These are phyloP conservation scores for Craterocephalus amniculus DNA, from an alignment of 2,797 vertebrate genomes.

Conservation along the genomic window DNA sequence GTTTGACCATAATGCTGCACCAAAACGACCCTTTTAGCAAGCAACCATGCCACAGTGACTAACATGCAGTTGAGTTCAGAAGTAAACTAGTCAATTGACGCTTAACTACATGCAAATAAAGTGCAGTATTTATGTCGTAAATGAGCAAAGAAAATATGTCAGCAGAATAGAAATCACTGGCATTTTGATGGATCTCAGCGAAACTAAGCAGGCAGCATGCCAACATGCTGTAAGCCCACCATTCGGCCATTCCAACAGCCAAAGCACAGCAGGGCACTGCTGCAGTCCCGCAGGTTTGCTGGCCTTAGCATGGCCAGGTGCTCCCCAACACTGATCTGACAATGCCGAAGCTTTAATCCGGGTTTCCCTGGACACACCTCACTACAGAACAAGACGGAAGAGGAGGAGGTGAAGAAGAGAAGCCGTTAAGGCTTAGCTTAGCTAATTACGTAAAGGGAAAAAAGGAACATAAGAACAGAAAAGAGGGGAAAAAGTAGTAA, in stretches of 20 bases:
- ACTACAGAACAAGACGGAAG: slow-evolving; percentile 52
- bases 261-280: slow-evolving; percentile 85
- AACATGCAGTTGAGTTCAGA: slow-evolving; percentile 21
- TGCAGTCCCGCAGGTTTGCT: slow-evolving; percentile 77
- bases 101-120: slow-evolving; percentile 36
- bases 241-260: slow-evolving; percentile 88
- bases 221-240: slow-evolving; percentile 85
- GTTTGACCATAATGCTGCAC: slow-evolving; percentile 10
- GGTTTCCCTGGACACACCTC: slow-evolving; percentile 69
- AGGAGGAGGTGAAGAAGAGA: slow-evolving; percentile 53
- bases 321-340: slow-evolving; percentile 56
- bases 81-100: not conserved
- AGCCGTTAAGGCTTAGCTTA: slow-evolving; percentile 44
- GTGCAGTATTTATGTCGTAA: slow-evolving; percentile 1
- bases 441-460: slow-evolving; percentile 39
- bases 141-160: slow-evolving; percentile 1
- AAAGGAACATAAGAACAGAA: slow-evolving; percentile 22
- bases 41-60: slow-evolving; percentile 3
- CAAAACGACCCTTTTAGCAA: not conserved
- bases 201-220: slow-evolving; percentile 66
- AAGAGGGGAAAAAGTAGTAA: slow-evolving; percentile 24
- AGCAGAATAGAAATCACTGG: not conserved
- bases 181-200: slow-evolving; percentile 29
- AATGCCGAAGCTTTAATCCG: slow-evolving; percentile 63
- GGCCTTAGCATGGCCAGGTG: slow-evolving; percentile 77